A percentile compares a stretch with the other conserved stretches of the same genome.
Conservation (phyloP, 1,140 invertebrate species). For the Leptinotarsa undecemlineata region DNA sequence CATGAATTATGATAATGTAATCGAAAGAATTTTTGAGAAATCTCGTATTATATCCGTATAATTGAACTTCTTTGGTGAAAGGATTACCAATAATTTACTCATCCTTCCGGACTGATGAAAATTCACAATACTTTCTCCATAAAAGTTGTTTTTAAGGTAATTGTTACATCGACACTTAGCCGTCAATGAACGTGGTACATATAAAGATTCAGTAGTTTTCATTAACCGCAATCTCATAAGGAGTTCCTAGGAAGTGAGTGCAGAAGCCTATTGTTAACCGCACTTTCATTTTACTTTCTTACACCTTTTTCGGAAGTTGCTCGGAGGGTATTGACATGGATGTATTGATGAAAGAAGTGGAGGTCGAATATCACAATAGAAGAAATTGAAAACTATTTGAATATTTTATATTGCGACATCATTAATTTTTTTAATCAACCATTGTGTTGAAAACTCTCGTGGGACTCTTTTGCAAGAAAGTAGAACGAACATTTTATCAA, state of each 20-base stretch:
- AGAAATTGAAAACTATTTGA: too few species aligned
- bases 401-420: too few species aligned
- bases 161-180: neutral
- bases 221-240: neutral
- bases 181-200: neutral
- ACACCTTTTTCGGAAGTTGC: neutral
- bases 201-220: neutral
- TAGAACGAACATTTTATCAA: too few species aligned
- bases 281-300: neutral
- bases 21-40: constrained; percentile 1
- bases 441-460: too few species aligned
- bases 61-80: constrained; percentile 6
- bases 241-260: neutral
- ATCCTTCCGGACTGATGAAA: constrained; percentile 13
- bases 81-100: neutral
- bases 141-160: constrained; percentile 15
- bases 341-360: too few species aligned
- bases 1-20: constrained; percentile 11
- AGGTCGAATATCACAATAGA: too few species aligned
- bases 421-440: too few species aligned
- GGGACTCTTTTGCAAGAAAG: too few species aligned
- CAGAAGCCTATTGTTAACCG: neutral
- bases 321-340: neutral
- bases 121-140: constrained; percentile 14
- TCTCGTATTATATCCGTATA: neutral